These are phyloP conservation scores for Drosophila sproati DNA, from an alignment of 1,140 invertebrate species.

Conservation along the genomic window DNA sequence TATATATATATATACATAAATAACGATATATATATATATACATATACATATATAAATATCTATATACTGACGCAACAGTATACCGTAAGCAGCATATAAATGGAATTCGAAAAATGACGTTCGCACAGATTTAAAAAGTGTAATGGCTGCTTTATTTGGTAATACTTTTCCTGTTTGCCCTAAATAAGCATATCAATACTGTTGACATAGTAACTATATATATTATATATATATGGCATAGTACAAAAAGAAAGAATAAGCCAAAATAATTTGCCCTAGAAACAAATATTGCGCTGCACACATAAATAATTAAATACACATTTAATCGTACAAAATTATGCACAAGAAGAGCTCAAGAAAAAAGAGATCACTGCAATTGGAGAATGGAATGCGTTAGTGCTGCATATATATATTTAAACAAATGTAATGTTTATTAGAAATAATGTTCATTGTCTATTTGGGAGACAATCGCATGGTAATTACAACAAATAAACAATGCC, in stretches of 20 bases:
- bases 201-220: slow-evolving; percentile 42
- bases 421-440: slow-evolving; percentile 25
- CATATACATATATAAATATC: background rate
- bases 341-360: background rate
- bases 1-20: background rate
- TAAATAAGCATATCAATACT: slow-evolving; percentile 27
- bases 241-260: background rate
- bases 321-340: slow-evolving; percentile 1
- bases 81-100: slow-evolving; percentile 3
- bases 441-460: slow-evolving; percentile 38
- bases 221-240: background rate
- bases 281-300: background rate
- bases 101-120: slow-evolving; percentile 15
- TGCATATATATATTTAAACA: slow-evolving; percentile 7
- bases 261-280: slow-evolving; percentile 4
- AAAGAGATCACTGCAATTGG: slow-evolving; percentile 26
- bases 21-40: background rate
- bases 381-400: slow-evolving; percentile 5
- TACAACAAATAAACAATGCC: slow-evolving; percentile 62
- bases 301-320: background rate
- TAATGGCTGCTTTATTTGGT: slow-evolving; percentile 23
- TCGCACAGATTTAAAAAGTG: background rate
- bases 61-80: background rate
- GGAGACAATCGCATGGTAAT: slow-evolving; percentile 69
- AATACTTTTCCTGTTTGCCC: slow-evolving; percentile 32